Base-by-base conservation (phyloP, 2,888 invertebrate genomes). In the Cotesia congregata region DNA sequence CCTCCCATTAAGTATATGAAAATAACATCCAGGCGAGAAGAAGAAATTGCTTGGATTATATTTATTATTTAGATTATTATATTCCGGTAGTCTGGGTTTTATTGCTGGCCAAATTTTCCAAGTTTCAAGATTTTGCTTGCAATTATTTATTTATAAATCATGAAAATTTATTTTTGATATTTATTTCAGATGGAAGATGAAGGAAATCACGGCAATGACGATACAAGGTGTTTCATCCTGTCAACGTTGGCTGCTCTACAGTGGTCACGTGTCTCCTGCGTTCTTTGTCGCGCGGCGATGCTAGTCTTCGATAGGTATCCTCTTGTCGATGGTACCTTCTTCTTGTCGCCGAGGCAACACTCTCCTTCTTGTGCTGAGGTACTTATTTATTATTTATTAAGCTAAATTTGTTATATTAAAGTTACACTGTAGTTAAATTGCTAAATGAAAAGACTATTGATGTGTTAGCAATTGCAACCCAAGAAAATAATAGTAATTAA, bases 161-260 rank as follows among this genome's bases (percentile, higher is more conserved):
- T 30, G 30, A 30, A 30, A 2, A 3, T 3, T 30, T 30, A 30
- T 30, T 30, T 30, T 30, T 30, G 0, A 30, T 3, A 30, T 30
- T 30, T 30, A 3, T 88, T 93, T 70, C 92, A 97, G 96, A 97
- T 98, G 93, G 98, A 99, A 91, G 98, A 99, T 89, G 98, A 99
- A 89, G 98, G 97, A 81, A 97, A 97, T 90, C 98, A 98, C 90
- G 98, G 98, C 85, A 98, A 98, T 90, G 99, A 99, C 89, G 99
- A 99, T 89, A 98, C 97, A 70, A 93, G 98, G 83, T 95, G 97
- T 87, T 98, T 98, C 92, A 96, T 99, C 85, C 92, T 99, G 88
- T 97, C 98, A 79, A 97, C 97, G 65, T 91, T 99, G 88, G 98
- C 98, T 80, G 96, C 96, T 41, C 94, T 97, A 88, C 96, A 97